Evolutionary conservation across 2,888 invertebrate genomes (phyloP).

Genomic region (Thyatira batis): DNA sequence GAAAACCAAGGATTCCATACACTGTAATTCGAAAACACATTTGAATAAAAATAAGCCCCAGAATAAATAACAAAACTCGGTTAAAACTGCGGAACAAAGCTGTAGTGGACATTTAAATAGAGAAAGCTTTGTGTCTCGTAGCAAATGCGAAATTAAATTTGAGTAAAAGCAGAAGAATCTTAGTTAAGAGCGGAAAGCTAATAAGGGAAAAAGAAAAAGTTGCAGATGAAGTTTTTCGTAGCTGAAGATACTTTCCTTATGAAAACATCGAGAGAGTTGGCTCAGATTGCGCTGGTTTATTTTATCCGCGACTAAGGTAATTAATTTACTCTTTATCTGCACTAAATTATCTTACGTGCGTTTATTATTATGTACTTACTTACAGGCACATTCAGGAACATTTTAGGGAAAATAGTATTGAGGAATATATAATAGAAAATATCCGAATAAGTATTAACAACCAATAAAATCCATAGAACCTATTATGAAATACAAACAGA

Average conservation of each 20-base stretch:
- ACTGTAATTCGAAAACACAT: not conserved
- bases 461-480: no score
- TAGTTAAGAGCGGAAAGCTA: conserved; percentile 66
- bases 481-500: no score
- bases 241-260: conserved; percentile 64
- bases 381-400: not conserved
- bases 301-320: conserved; percentile 45
- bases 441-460: no score
- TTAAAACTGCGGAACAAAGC: conserved; percentile 26
- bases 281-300: conserved; percentile 54
- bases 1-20: not conserved
- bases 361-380: conserved; percentile 6
- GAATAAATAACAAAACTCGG: conserved; percentile 19
- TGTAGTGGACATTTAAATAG: conserved; percentile 36
- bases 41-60: conserved; percentile 8
- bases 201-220: conserved; percentile 65
- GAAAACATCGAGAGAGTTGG: conserved; percentile 59
- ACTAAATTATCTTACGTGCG: conserved; percentile 35
- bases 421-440: no score
- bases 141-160: conserved; percentile 58
- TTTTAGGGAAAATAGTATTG: no score
- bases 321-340: conserved; percentile 49
- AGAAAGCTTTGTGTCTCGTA: conserved; percentile 37
- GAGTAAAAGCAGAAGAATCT: conserved; percentile 56
- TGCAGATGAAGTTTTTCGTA: conserved; percentile 64